These are phyloP conservation scores for Notoglanidium macrostoma DNA, from an alignment of 2,797 vertebrate species.

Conservation along the genomic window DNA sequence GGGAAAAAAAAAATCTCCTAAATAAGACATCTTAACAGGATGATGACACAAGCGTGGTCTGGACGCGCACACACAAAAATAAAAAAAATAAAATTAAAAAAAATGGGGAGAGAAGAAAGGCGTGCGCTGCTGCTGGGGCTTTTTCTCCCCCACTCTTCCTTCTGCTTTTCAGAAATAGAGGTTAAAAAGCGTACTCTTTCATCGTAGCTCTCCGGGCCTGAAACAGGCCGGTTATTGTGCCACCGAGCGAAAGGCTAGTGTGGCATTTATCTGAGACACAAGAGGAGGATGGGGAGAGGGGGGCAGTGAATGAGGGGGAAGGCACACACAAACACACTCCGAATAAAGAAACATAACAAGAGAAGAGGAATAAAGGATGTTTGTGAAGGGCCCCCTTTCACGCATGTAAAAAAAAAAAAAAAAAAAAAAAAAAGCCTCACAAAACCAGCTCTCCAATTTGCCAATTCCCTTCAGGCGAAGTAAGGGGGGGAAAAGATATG, in stretches of 20 bases:
- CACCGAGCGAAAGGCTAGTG: slow-evolving; percentile 75
- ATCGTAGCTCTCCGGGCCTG: slow-evolving; percentile 63
- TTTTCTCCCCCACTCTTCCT: slow-evolving; percentile 60
- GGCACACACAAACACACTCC: slow-evolving; percentile 72
- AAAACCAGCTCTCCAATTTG: slow-evolving; percentile 41
- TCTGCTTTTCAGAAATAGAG: slow-evolving; percentile 73
- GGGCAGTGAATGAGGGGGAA: slow-evolving; percentile 56
- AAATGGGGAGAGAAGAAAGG: slow-evolving; percentile 60
- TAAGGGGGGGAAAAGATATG: slow-evolving; percentile 25
- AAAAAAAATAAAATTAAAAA: slow-evolving; percentile 17
- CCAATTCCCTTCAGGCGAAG: slow-evolving; percentile 47
- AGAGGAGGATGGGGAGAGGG: slow-evolving; percentile 57
- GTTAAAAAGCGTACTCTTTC: slow-evolving; percentile 77
- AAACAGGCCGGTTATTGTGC: slow-evolving; percentile 80
- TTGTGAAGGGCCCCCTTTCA: slow-evolving; percentile 69
- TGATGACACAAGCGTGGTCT: slow-evolving; percentile 71
- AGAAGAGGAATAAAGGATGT: slow-evolving; percentile 77
- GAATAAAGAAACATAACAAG: slow-evolving; percentile 81
- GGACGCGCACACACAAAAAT: slow-evolving; percentile 57
- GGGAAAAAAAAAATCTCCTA: slow-evolving; percentile 51
- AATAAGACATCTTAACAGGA: slow-evolving; percentile 78
- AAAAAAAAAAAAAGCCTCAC: slow-evolving; percentile 43
- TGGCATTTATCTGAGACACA: slow-evolving; percentile 80
- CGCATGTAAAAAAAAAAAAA: neutral
- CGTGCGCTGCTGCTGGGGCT: slow-evolving; percentile 61